phyloP scores from a whole-genome alignment of 2,113 vertebrate species.

The Pelecanoides urinatrix region DNA sequence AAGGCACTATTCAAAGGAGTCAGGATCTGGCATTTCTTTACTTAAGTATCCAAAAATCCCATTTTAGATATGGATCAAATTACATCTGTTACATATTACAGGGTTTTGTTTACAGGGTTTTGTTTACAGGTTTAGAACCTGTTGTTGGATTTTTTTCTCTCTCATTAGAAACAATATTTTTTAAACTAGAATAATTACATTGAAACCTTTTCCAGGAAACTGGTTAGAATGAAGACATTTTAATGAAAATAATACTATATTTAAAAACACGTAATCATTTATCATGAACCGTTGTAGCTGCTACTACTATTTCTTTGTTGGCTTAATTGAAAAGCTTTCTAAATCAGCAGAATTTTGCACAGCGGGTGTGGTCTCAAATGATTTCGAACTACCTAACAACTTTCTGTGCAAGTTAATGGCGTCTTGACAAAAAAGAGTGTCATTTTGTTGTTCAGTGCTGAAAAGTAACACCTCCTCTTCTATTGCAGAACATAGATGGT shows the following conservation, averaged over 20 bases:
- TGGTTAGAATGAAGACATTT: not conserved
- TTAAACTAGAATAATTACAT: not conserved
- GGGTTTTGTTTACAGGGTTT: not conserved
- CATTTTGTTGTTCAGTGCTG: not conserved
- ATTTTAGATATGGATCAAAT: not conserved
- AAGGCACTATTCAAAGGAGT: not conserved
- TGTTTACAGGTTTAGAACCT: not conserved
- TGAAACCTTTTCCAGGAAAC: not conserved
- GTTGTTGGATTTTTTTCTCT: not conserved
- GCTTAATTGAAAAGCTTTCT: not conserved
- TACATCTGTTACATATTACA: not conserved
- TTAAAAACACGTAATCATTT: not conserved
- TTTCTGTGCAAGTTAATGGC: not conserved
- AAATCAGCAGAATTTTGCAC: not conserved
- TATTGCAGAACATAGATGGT: slow-evolving; percentile 74
- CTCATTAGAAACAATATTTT: not conserved
- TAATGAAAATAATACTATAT: not conserved
- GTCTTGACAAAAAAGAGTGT: not conserved
- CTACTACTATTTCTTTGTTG: not conserved
- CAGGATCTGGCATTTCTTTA: not conserved
- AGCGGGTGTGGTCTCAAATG: not conserved
- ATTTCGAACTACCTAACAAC: not conserved
- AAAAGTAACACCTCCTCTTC: not conserved
- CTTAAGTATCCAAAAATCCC: not conserved
- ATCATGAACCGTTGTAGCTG: not conserved